Conservation (phyloP, 2,888 invertebrate genomes). For the Polylopha cassiicola region DNA sequence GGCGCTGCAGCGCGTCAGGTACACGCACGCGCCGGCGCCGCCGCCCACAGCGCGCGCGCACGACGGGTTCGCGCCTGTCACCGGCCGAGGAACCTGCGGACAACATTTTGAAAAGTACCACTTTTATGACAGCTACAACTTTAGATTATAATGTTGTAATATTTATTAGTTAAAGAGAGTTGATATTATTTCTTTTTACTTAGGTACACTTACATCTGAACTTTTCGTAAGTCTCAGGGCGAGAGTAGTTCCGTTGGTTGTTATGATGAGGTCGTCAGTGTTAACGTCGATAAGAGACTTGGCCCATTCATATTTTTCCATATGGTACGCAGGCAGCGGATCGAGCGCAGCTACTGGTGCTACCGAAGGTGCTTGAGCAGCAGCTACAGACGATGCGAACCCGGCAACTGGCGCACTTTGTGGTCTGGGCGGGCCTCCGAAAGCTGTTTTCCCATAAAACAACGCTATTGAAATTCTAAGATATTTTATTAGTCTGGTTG, state of each 20-base stretch:
- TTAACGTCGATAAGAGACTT: constrained; percentile 37
- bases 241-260: constrained; percentile 39
- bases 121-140: no score
- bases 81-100: constrained; percentile 37
- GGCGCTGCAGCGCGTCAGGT: constrained; percentile 52
- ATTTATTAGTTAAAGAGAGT: no score
- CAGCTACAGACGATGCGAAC: no score
- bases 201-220: constrained; percentile 34
- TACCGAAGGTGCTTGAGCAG: no score
- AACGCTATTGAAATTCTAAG: no score
- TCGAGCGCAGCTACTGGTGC: no score
- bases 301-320: constrained; percentile 48
- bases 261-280: constrained; percentile 37
- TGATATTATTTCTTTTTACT: background rate
- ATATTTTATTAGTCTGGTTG: no score
- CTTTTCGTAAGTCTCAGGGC: constrained; percentile 44
- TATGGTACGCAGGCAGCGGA: constrained; percentile 33
- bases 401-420: no score
- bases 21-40: constrained; percentile 51
- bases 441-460: no score
- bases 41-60: constrained; percentile 38
- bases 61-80: constrained; percentile 31
- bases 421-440: no score
- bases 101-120: no score
- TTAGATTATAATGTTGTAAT: no score